Evolutionary conservation across 1,140 invertebrate genomes (phyloP).

Genomic region (Neomicropteryx cornuta): DNA sequence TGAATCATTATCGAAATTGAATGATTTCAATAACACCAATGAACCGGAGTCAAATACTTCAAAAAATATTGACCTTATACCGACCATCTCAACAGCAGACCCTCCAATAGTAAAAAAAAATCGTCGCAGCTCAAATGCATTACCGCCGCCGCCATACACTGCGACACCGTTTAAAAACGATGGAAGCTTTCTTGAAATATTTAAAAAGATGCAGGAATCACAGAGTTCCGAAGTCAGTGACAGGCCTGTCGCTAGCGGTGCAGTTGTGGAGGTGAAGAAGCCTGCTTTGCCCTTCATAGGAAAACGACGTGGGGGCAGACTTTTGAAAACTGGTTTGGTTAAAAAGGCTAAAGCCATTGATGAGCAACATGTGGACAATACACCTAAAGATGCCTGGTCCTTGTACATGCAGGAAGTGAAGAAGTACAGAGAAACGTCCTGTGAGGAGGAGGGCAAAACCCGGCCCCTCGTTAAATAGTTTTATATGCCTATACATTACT

Average conservation of each 20-base stretch:
- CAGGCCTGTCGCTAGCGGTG: conserved; percentile 21
- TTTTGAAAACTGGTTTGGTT: conserved; percentile 80
- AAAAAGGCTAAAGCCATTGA: conserved; percentile 66
- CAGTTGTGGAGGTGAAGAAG: conserved; percentile 25
- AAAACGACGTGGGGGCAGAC: conserved; percentile 73
- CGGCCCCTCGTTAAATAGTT: conserved; percentile 79
- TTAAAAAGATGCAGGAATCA: conserved; percentile 75
- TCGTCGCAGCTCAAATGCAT: too few relatives aligned
- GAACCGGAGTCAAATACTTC: too few relatives aligned
- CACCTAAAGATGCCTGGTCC: conserved; percentile 81
- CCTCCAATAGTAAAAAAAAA: too few relatives aligned
- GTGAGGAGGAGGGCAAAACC: conserved; percentile 85
- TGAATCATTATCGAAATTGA: too few relatives aligned
- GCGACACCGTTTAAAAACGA: conserved; percentile 51
- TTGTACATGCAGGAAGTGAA: conserved; percentile 88
- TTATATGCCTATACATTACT: conserved; percentile 1
- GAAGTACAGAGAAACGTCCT: conserved; percentile 82
- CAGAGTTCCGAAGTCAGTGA: conserved; percentile 24
- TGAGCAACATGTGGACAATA: conserved; percentile 46
- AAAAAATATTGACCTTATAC: too few relatives aligned
- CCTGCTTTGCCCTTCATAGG: conserved; percentile 58
- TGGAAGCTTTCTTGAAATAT: conserved; percentile 81
- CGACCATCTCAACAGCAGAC: too few relatives aligned
- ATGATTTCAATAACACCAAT: too few relatives aligned
- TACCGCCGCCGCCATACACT: conserved; percentile 24